Percentiles rank a stretch among this genome's conserved stretches.
Conservation (phyloP, 2,113 vertebrate species). For the Thinocorus orbignyianus region DNA sequence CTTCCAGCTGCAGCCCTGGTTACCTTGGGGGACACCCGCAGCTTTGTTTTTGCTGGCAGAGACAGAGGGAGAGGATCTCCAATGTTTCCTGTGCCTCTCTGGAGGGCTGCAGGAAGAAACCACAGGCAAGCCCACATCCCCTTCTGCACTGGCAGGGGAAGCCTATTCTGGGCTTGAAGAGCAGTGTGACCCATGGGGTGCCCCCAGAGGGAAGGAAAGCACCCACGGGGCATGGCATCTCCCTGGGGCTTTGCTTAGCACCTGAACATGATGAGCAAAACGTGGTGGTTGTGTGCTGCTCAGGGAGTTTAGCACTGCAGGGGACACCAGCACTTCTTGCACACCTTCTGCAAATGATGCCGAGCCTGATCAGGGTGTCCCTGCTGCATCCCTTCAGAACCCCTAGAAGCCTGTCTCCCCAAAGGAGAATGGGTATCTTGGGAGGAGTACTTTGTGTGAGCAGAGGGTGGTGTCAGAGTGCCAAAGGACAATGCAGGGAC, state of each 20-base stretch:
- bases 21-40: accelerated
- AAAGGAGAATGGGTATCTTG: neutral
- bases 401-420: too few relatives aligned
- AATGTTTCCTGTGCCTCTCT: neutral
- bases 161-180: neutral
- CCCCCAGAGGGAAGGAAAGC: accelerated
- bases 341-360: neutral
- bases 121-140: neutral
- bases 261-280: neutral
- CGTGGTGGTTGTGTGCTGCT: neutral
- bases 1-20: neutral
- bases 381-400: neutral
- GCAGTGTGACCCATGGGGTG: accelerated
- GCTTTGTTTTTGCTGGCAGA: neutral
- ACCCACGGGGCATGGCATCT: accelerated
- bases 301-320: neutral
- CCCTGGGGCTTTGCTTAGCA: neutral
- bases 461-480: neutral
- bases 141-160: neutral
- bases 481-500: neutral
- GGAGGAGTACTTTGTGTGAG: neutral
- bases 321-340: neutral
- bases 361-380: neutral
- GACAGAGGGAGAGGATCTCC: neutral
- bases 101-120: neutral